Evolutionary conservation across 2,888 invertebrate genomes (phyloP).

Genomic region (Synergus itoensis): DNA sequence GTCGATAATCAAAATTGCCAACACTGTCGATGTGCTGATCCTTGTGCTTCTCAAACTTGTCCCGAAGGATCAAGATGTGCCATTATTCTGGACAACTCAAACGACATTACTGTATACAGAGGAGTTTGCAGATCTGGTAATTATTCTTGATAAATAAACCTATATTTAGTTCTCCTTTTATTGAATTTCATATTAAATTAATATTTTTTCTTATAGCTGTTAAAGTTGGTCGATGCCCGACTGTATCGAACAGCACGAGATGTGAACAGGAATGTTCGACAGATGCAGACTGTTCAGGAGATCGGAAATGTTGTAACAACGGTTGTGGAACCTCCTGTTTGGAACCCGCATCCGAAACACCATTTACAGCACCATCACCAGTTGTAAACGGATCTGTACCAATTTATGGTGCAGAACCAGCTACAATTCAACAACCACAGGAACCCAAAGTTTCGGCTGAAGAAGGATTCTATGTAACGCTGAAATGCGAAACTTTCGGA

Average conservation of each 20-base stretch:
- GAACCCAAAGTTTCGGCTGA: slow-evolving; percentile 83
- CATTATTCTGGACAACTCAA: slow-evolving; percentile 77
- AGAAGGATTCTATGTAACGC: slow-evolving; percentile 86
- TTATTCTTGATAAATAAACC: slow-evolving; percentile 56
- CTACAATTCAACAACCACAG: slow-evolving; percentile 73
- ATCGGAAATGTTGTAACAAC: slow-evolving; percentile 89
- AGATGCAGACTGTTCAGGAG: slow-evolving; percentile 90
- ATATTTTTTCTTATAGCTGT: slow-evolving; percentile 78
- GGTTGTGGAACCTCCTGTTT: slow-evolving; percentile 89
- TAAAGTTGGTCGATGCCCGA: slow-evolving; percentile 86
- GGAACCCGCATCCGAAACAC: slow-evolving; percentile 78
- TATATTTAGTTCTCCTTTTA: background rate
- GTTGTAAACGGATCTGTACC: slow-evolving; percentile 59
- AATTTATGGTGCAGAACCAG: slow-evolving; percentile 64
- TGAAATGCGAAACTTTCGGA: slow-evolving; percentile 88
- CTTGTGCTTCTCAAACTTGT: slow-evolving; percentile 84
- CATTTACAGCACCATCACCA: slow-evolving; percentile 71
- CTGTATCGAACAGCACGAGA: slow-evolving; percentile 71
- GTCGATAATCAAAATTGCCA: slow-evolving; percentile 84
- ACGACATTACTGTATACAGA: slow-evolving; percentile 78
- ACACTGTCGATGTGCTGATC: slow-evolving; percentile 87
- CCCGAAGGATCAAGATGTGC: slow-evolving; percentile 84
- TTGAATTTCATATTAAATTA: background rate
- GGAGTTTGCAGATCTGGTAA: slow-evolving; percentile 84
- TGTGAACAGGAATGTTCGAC: slow-evolving; percentile 87